phyloP scores from a whole-genome alignment of 2,888 invertebrate genomes.

The Hyposoter dolosus region DNA sequence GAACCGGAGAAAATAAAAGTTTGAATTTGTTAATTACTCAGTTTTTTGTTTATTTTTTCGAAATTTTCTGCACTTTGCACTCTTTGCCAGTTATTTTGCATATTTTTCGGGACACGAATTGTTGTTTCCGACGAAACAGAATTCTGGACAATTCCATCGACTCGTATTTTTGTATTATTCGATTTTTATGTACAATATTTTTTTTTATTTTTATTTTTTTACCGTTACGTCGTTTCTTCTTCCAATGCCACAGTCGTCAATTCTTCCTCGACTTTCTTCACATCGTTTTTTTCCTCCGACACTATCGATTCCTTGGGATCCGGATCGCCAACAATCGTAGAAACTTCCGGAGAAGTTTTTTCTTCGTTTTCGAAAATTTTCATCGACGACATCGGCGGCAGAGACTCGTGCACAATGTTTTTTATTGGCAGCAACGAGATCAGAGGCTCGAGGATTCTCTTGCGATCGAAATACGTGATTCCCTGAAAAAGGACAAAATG shows the following conservation, averaged over 20 bases:
- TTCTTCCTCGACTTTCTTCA: slow-evolving; percentile 17
- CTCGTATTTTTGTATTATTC: slow-evolving; percentile 15
- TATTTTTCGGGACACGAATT: background rate
- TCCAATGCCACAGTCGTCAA: background rate
- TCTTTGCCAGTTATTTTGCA: background rate
- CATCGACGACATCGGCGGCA: slow-evolving; percentile 67
- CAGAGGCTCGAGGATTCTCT: slow-evolving; percentile 82
- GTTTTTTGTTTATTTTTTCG: background rate
- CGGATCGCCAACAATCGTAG: slow-evolving; percentile 16
- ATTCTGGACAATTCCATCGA: background rate
- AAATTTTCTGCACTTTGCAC: too few species aligned
- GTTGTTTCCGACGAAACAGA: background rate
- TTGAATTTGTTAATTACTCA: background rate
- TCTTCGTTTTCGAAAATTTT: slow-evolving; percentile 44
- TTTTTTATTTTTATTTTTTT: slow-evolving; percentile 33
- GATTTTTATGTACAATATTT: slow-evolving; percentile 48
- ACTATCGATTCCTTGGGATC: slow-evolving; percentile 11
- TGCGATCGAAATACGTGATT: slow-evolving; percentile 82
- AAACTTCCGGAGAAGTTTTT: slow-evolving; percentile 31
- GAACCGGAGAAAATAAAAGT: background rate
- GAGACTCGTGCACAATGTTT: slow-evolving; percentile 76
- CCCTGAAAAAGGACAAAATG: slow-evolving; percentile 74
- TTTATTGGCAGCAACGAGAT: slow-evolving; percentile 82
- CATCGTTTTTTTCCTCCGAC: slow-evolving; percentile 17
- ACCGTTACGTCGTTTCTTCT: slow-evolving; percentile 7